phyloP scores from a whole-genome alignment of 1,140 invertebrate genomes.

The Papilio dardanus region DNA sequence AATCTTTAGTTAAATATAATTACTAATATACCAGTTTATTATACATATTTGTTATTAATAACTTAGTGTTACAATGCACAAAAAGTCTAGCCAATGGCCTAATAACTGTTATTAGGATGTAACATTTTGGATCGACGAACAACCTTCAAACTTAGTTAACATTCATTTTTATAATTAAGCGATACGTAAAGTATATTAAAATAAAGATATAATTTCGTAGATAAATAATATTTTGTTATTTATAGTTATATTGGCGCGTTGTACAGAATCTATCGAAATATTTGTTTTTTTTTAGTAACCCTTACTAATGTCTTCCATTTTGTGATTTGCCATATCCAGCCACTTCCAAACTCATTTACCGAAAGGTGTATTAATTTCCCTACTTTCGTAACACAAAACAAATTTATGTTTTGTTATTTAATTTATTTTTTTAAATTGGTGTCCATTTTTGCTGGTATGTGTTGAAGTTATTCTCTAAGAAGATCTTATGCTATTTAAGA shows the following conservation, averaged over 20 bases:
- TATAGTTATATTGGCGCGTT: not conserved
- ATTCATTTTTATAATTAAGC: not conserved
- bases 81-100: constrained; percentile 6
- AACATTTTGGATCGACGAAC: not conserved
- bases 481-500: not conserved
- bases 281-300: too few species aligned
- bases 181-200: not conserved
- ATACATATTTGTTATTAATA: not conserved
- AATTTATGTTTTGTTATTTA: not conserved
- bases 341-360: not conserved
- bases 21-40: not conserved
- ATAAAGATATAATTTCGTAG: not conserved
- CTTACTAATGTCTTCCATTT: not conserved
- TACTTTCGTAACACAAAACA: not conserved
- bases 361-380: not conserved
- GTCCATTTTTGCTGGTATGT: not conserved
- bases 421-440: not conserved
- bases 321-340: not conserved
- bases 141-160: not conserved
- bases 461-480: not conserved
- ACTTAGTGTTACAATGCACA: not conserved
- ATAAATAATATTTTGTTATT: not conserved
- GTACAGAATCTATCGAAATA: not conserved
- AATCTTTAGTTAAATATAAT: not conserved
- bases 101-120: not conserved